These are phyloP conservation scores for Polietes domitor DNA, from an alignment of 2,888 invertebrate species.

Conservation along the genomic window DNA sequence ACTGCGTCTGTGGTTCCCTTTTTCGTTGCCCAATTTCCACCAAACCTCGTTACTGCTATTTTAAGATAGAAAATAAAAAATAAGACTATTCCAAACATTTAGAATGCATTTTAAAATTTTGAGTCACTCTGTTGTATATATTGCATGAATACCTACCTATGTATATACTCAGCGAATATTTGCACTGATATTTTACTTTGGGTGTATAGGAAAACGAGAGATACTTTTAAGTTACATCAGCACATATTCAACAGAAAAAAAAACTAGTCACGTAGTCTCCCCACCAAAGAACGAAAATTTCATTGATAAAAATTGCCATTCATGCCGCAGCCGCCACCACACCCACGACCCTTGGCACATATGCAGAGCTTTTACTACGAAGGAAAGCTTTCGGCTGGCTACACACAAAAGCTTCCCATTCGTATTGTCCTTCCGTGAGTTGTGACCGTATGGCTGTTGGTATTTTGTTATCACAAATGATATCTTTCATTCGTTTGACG, in stretches of 20 bases:
- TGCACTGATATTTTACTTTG: not conserved
- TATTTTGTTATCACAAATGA: not conserved
- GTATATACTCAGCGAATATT: no score
- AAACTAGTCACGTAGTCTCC: not conserved
- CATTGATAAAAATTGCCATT: conserved; percentile 74
- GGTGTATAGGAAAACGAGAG: not conserved
- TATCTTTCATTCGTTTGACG: not conserved
- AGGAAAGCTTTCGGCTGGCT: conserved; percentile 50
- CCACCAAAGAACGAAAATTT: conserved; percentile 63
- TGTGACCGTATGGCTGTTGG: not conserved
- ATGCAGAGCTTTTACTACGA: conserved; percentile 72
- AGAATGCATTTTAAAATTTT: no score
- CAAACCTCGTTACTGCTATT: no score
- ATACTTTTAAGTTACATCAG: not conserved
- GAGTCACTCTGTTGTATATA: no score
- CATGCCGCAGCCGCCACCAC: not conserved
- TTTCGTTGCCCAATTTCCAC: no score
- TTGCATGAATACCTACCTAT: no score
- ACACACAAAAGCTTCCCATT: conserved; percentile 30
- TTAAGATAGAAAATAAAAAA: no score
- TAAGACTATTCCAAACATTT: no score
- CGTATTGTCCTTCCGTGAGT: conserved; percentile 15
- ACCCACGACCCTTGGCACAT: not conserved
- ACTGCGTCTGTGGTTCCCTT: no score
- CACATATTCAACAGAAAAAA: not conserved